phyloP scores from a whole-genome alignment of 2,888 invertebrate species.

The Vannuccia rotundouncinata region DNA sequence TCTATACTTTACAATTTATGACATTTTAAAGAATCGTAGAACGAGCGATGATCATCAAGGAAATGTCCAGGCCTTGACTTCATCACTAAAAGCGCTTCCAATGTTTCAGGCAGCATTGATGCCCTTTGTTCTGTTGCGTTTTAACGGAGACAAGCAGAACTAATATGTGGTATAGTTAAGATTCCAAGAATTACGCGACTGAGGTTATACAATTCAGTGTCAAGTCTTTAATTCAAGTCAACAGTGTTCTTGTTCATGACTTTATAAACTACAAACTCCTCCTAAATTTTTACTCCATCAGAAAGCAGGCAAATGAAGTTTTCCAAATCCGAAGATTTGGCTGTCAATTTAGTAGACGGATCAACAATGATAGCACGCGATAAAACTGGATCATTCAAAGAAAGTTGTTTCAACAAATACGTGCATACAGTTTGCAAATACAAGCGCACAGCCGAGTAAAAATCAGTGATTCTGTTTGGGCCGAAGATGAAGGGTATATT shows the following conservation, averaged over 20 bases:
- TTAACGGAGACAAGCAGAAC: constrained; percentile 42
- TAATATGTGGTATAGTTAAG: constrained; percentile 42
- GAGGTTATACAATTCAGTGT: too few relatives aligned
- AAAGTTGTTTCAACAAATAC: too few relatives aligned
- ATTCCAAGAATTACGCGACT: too few relatives aligned
- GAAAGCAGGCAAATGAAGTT: neutral
- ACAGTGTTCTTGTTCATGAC: too few relatives aligned
- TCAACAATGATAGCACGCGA: neutral
- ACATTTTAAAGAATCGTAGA: too few relatives aligned
- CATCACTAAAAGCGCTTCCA: constrained; percentile 40
- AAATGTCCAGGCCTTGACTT: constrained; percentile 38
- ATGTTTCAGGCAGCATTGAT: constrained; percentile 37
- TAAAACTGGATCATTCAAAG: constrained; percentile 6
- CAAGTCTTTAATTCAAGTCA: too few relatives aligned
- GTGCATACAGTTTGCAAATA: too few relatives aligned
- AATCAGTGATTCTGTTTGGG: too few relatives aligned
- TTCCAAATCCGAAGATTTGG: constrained; percentile 11
- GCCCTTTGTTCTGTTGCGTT: constrained; percentile 42
- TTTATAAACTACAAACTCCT: too few relatives aligned
- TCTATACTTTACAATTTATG: too few relatives aligned
- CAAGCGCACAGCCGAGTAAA: too few relatives aligned
- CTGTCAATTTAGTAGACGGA: neutral
- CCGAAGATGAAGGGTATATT: neutral
- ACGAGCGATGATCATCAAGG: too few relatives aligned
- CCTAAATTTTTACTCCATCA: neutral